These are phyloP conservation scores for Stomorhina lunata DNA, from an alignment of 2,888 invertebrate genomes.

Conservation along the genomic window DNA sequence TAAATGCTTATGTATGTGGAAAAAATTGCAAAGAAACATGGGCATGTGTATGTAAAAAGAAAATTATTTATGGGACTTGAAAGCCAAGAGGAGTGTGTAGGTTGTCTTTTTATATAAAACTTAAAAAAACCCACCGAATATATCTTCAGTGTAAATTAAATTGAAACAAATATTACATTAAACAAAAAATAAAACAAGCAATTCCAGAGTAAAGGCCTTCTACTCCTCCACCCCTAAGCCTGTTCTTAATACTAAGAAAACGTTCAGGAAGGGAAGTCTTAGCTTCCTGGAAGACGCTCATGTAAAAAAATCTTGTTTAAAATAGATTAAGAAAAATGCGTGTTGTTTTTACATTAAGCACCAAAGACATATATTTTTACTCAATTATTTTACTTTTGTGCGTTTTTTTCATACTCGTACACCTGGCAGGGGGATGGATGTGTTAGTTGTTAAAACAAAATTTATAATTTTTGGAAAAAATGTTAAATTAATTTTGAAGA, in stretches of 20 bases:
- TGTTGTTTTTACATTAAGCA: conserved; percentile 32
- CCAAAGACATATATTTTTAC: background rate
- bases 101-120: background rate
- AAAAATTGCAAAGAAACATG: conserved; percentile 48
- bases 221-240: background rate
- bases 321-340: conserved; percentile 57
- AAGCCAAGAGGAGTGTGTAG: background rate
- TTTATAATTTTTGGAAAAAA: background rate
- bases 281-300: background rate
- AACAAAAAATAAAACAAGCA: background rate
- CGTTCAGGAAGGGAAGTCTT: background rate
- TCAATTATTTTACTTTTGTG: background rate
- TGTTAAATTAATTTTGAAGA: conserved; percentile 22
- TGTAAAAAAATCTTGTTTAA: conserved; percentile 40
- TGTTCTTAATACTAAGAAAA: background rate
- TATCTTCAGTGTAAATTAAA: conserved; percentile 51
- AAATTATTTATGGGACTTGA: background rate
- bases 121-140: background rate
- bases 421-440: background rate
- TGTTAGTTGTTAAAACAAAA: background rate
- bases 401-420: too few species aligned
- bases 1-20: background rate
- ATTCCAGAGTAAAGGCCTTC: background rate
- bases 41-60: background rate
- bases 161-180: conserved; percentile 57